These are phyloP conservation scores for Gryon sp. DNA, from an alignment of 1,140 invertebrate genomes.

Conservation along the genomic window DNA sequence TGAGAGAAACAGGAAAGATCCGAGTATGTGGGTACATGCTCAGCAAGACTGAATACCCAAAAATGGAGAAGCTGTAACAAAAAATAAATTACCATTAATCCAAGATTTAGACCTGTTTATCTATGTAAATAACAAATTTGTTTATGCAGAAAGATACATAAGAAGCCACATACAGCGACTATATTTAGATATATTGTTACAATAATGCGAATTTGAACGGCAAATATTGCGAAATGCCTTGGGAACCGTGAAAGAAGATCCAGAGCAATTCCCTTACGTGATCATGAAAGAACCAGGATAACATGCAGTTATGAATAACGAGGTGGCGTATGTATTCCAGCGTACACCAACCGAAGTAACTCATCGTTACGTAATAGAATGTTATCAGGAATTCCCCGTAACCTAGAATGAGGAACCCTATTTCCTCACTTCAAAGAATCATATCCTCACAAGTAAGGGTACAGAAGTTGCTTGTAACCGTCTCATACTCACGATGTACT, in stretches of 20 bases:
- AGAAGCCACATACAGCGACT: constrained; percentile 1
- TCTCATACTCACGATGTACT: neutral
- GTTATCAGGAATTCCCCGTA: constrained; percentile 30
- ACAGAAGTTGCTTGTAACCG: constrained; percentile 8
- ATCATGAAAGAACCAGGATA: constrained; percentile 32
- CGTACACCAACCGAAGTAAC: neutral
- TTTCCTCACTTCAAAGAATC: too few relatives aligned
- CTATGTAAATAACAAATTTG: too few relatives aligned
- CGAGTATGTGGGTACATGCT: neutral
- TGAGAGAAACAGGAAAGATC: neutral
- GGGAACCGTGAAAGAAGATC: neutral
- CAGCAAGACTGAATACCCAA: too few relatives aligned
- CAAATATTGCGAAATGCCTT: constrained; percentile 13
- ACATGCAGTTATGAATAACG: neutral
- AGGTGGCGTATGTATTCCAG: constrained; percentile 9
- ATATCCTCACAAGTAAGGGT: too few relatives aligned
- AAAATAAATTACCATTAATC: neutral
- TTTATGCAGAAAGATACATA: constrained; percentile 17
- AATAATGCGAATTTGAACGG: too few relatives aligned
- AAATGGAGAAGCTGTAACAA: constrained; percentile 25
- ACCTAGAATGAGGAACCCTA: neutral
- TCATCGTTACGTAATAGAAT: neutral
- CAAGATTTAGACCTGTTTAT: constrained; percentile 54
- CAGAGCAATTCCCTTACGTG: constrained; percentile 16
- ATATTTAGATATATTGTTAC: constrained; percentile 21